phyloP scores from a whole-genome alignment of 2,888 invertebrate species.

The Drosophila prolongata region DNA sequence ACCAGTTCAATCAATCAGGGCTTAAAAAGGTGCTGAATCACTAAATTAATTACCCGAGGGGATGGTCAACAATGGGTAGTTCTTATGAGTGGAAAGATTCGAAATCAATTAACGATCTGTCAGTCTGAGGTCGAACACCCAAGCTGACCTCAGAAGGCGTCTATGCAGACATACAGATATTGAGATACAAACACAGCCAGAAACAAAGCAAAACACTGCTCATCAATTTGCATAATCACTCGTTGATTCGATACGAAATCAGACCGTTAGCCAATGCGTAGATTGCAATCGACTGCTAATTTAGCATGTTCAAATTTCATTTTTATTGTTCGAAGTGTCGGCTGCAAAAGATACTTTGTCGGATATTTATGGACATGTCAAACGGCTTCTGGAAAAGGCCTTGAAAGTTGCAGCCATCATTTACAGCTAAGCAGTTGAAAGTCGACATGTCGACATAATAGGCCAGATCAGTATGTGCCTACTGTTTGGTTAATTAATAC shows the following conservation, averaged over 20 bases:
- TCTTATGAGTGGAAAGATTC: slow-evolving; percentile 43
- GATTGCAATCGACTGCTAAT: slow-evolving; percentile 36
- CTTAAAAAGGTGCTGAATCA: slow-evolving; percentile 62
- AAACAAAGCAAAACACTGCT: slow-evolving; percentile 22
- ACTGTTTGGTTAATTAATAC: slow-evolving; percentile 23
- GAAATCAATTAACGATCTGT: slow-evolving; percentile 20
- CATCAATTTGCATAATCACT: slow-evolving; percentile 56
- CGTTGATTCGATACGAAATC: slow-evolving; percentile 17
- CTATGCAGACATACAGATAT: slow-evolving; percentile 3
- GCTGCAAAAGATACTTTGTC: slow-evolving; percentile 9
- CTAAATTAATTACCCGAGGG: slow-evolving; percentile 56
- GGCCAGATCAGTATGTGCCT: slow-evolving; percentile 20
- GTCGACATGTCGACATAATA: slow-evolving; percentile 4
- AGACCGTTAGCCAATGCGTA: slow-evolving; percentile 58
- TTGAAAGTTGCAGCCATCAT: slow-evolving; percentile 40
- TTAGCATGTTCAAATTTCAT: slow-evolving; percentile 24
- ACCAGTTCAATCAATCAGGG: slow-evolving; percentile 24
- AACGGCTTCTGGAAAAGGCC: slow-evolving; percentile 54
- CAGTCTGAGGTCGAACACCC: slow-evolving; percentile 51
- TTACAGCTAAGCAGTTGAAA: slow-evolving; percentile 36
- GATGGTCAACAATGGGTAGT: slow-evolving; percentile 47
- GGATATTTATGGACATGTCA: slow-evolving; percentile 52
- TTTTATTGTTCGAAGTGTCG: slow-evolving; percentile 36
- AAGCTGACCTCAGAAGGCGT: slow-evolving; percentile 41
- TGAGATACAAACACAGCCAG: slow-evolving; percentile 7